phyloP scores from a whole-genome alignment of 2,797 vertebrate species.

The Typhlichthys eigenmanni region DNA sequence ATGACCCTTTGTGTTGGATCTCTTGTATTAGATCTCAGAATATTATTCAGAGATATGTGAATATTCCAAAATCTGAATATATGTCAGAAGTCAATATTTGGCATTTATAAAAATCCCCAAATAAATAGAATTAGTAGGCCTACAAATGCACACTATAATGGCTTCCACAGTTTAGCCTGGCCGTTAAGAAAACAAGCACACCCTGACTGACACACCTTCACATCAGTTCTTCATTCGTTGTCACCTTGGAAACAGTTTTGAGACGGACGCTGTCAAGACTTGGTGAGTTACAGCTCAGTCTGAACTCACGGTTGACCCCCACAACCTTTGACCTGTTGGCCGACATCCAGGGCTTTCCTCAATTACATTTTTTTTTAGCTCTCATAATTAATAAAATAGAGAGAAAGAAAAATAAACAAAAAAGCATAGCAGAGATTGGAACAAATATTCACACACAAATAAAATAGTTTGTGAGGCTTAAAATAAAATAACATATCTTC shows the following conservation, averaged over 20 bases:
- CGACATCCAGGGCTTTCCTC: slow-evolving; percentile 51
- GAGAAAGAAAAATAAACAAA: not conserved
- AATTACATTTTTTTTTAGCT: slow-evolving; percentile 30
- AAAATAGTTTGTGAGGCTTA: not conserved
- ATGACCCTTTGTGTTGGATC: too few relatives aligned
- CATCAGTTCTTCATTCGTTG: slow-evolving; percentile 37
- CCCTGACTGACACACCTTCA: slow-evolving; percentile 11
- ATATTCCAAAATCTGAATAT: too few relatives aligned
- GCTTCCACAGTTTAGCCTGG: too few relatives aligned
- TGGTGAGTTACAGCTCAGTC: slow-evolving; percentile 61
- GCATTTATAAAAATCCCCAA: too few relatives aligned
- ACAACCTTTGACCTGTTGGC: slow-evolving; percentile 53
- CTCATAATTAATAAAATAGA: slow-evolving; percentile 2
- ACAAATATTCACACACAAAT: not conserved
- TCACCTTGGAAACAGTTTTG: slow-evolving; percentile 38
- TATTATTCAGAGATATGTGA: too few relatives aligned
- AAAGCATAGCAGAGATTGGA: not conserved
- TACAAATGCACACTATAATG: too few relatives aligned
- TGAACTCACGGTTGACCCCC: slow-evolving; percentile 57
- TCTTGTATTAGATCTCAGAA: too few relatives aligned
- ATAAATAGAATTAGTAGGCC: too few relatives aligned
- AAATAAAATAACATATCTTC: too few relatives aligned
- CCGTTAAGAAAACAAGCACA: too few relatives aligned
- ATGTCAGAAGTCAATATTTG: too few relatives aligned
- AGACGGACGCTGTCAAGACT: slow-evolving; percentile 53